A percentile compares a stretch with the other conserved stretches of the same genome.
Evolutionary conservation across 2,113 vertebrate species (phyloP).

Genomic region (Pavo muticus): DNA sequence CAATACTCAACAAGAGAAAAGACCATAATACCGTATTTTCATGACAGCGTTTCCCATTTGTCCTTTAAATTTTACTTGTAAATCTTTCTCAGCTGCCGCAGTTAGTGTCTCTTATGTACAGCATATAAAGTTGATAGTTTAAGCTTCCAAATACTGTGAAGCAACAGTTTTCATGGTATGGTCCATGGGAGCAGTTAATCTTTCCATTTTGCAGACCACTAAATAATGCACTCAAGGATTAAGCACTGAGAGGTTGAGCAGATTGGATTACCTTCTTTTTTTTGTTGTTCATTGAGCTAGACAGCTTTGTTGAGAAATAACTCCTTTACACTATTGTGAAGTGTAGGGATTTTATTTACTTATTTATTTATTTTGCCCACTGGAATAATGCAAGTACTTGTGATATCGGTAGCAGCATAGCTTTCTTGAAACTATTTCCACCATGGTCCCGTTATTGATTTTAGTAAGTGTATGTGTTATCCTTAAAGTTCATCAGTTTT

Average conservation of each 20-base stretch:
- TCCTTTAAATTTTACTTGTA: neutral
- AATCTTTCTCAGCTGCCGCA: conserved; percentile 6
- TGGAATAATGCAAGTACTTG: neutral
- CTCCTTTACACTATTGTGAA: neutral
- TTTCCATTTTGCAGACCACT: neutral
- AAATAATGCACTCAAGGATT: neutral
- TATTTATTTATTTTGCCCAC: neutral
- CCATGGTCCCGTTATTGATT: neutral
- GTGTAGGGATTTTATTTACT: neutral
- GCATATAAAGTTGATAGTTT: neutral
- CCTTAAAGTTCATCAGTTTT: neutral
- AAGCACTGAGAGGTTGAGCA: neutral
- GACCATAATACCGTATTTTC: neutral
- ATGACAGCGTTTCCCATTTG: neutral
- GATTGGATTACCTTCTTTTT: neutral
- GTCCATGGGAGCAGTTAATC: neutral
- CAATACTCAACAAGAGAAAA: neutral
- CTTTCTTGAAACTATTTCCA: neutral
- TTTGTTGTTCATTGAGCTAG: neutral
- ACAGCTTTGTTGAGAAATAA: neutral
- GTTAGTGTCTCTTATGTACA: neutral
- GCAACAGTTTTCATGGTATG: neutral
- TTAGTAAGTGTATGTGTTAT: neutral
- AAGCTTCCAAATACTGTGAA: neutral
- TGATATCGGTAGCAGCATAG: neutral